Base-by-base conservation (phyloP, 2,888 invertebrate genomes). In the Heliconius ismenius region DNA sequence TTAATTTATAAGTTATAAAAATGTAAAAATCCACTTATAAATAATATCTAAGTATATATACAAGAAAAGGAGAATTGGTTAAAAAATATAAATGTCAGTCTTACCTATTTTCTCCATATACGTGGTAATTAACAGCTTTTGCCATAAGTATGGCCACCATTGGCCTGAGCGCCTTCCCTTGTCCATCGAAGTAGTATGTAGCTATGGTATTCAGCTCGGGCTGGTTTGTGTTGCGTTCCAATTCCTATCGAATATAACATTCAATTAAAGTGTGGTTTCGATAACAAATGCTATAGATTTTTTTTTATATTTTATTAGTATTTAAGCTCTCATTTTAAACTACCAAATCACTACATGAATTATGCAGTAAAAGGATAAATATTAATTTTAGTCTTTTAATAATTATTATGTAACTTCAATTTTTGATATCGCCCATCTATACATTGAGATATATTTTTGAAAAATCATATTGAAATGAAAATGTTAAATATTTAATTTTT, bases 181-280 rank as follows among this genome's bases (percentile, higher is more conserved):
- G 97, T 79, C 99, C 99, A 93, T 98, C 98, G 95, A 99, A 99
- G 95, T 99, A 99, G 94, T 99, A 99, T 87, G 98, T 97, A 80
- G 99, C 97, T 94, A 99, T 98, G 90, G 97, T 97, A 92, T 97
- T 96, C 89, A 99, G 95, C 93, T 98, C 98, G 81, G 96, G 95
- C 91, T 97, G 97, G 90, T 96, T 96, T 86, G 97, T 97, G 91
- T 97, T 97, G 86, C 95, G 95, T 88, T 96, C 95, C 90, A 98
- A 95, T 89, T 96, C 96, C 97, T 97, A 94, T 81, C 89, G 91
- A 82, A 74, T 84, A 90, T 79, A 89, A 65, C 24, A 36, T 24
- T 24, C 78, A 81, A 85, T 88, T 90, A 88, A 86, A 90, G 86
- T 91, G 86, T 85, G 88, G 84, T 89, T 89, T 87, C 83, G 87